A percentile compares a stretch with the other conserved stretches of the same genome.
phyloP scores from a whole-genome alignment of 2,797 vertebrate species.

The Odontamblyopus lacepedii region DNA sequence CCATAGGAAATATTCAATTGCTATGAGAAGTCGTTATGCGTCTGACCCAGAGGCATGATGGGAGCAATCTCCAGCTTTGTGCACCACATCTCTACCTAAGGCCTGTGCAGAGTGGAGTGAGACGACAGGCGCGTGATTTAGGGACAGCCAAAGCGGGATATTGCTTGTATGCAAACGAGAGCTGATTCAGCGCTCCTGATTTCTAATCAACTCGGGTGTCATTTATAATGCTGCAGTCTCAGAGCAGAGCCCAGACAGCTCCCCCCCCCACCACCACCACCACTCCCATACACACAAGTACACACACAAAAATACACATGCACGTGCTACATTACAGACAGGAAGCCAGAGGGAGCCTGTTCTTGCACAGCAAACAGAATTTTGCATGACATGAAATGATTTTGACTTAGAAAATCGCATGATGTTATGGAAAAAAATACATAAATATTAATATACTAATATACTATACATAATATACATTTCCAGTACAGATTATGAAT shows the following conservation, averaged over 20 bases:
- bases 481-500: no score
- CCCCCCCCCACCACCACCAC: conserved; percentile 26
- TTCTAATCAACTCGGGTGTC: conserved; percentile 77
- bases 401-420: no score
- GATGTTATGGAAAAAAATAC: no score
- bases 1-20: conserved; percentile 65
- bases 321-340: conserved; percentile 12
- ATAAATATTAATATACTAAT: no score
- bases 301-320: conserved; percentile 18
- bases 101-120: conserved; percentile 37
- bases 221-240: conserved; percentile 71
- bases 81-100: conserved; percentile 47
- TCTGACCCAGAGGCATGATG: conserved; percentile 60
- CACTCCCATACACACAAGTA: neutral
- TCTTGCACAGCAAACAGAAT: neutral
- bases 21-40: conserved; percentile 74
- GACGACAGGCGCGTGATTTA: conserved; percentile 73
- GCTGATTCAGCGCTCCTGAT: conserved; percentile 81
- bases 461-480: no score
- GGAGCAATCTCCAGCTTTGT: conserved; percentile 57
- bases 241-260: conserved; percentile 65
- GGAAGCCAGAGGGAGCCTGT: conserved; percentile 17
- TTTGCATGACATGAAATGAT: neutral
- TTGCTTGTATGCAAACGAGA: conserved; percentile 84
- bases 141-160: conserved; percentile 74